Evolutionary conservation across 1,140 invertebrate species (phyloP), one percentile per base, ranked within the genome.

Genomic region (Lepidurus packardi): DNA sequence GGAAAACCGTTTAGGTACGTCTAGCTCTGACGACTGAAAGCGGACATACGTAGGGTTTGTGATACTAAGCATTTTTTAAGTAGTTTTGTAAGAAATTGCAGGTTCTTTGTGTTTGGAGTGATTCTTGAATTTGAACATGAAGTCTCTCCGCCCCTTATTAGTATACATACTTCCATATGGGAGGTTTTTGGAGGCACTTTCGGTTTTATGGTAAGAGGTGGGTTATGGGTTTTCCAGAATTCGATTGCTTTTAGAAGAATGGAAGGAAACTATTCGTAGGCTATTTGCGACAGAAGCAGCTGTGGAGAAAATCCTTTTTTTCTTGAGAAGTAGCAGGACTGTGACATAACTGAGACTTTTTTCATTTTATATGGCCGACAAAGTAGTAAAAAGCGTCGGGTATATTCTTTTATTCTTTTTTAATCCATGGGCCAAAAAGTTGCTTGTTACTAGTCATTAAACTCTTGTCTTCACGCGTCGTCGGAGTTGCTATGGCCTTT

Each of bases 381-480:
- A 65, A 65, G 16, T 65, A 16, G n/a, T 7, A 21, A 65, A 65
- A 65, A 65, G 53, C 21, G 53, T 65, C 21, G 53, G 21, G 34
- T n/a, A 65, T 21, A 16, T 65, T 65, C 21, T 65, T 21, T 65
- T 21, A 16, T 65, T 65, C 21, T 65, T 21, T 65, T n/a, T 21
- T 65, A n/a, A 5, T 16, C n/a, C 13, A 7, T 16, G 16, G 21
- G 21, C 53, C 34, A 34, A 65, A 65, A 13, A 65, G 16, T 65
- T 65, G 53, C 53, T 65, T 65, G 53, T 65, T 65, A 65, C 53
- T 65, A 21, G 53, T 65, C 16, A 65, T 65, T 65, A 65, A 65
- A 65, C 53, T 21, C 53, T 65, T 65, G 53, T 65, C 53, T 65
- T 65, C 53, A 65, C 53, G n/a, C 53, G 9, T 65, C 53, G 53